A percentile compares a stretch with the other conserved stretches of the same genome.
Evolutionary conservation across 2,797 vertebrate genomes (phyloP).

Genomic region (Falco biarmicus): DNA sequence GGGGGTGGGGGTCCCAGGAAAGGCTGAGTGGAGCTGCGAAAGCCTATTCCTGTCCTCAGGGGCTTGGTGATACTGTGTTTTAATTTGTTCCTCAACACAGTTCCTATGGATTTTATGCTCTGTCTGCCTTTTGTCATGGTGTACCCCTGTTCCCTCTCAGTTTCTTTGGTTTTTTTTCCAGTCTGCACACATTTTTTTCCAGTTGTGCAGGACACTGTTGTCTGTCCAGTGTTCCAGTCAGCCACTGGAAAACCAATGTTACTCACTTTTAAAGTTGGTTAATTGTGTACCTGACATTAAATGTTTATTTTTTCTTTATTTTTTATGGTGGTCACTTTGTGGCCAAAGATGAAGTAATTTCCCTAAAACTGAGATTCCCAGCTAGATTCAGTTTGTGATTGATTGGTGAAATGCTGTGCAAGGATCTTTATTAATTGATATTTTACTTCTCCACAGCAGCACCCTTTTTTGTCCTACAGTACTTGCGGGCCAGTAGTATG

Average conservation of each 20-base stretch:
- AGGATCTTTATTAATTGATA: not conserved
- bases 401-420: not conserved
- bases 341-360: not conserved
- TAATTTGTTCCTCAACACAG: not conserved
- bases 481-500: not conserved
- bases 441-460: not conserved
- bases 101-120: not conserved
- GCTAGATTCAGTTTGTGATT: not conserved
- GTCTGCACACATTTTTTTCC: not conserved
- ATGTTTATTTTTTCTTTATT: not conserved
- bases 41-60: not conserved
- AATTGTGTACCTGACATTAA: not conserved
- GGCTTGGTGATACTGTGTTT: not conserved
- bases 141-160: not conserved
- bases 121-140: not conserved
- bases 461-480: not conserved
- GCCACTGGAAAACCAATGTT: not conserved
- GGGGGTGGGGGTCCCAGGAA: rapidly evolving
- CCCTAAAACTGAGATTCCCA: not conserved
- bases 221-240: not conserved
- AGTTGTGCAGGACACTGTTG: not conserved
- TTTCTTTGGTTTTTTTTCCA: not conserved
- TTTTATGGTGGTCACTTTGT: not conserved
- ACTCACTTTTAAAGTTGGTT: not conserved
- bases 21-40: not conserved